Evolutionary conservation across 2,797 vertebrate genomes (phyloP).

Genomic region (Hipposideros larvatus): DNA sequence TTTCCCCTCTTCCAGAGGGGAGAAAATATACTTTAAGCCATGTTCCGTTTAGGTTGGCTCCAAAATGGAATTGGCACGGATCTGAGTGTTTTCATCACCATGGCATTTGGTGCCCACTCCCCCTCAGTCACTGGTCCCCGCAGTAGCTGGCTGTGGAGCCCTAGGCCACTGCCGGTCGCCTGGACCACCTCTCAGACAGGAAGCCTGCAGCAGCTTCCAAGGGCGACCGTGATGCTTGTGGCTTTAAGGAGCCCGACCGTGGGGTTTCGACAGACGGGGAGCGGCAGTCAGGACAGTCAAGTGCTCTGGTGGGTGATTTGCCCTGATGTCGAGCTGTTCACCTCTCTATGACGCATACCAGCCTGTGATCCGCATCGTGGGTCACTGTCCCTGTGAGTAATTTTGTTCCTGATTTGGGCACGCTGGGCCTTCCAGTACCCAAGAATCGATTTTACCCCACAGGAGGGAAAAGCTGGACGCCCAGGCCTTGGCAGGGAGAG

Average conservation of each 20-base stretch:
- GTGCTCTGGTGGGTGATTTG: neutral
- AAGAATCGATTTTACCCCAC: neutral
- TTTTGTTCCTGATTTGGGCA: neutral
- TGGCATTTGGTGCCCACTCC: neutral
- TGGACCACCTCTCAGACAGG: neutral
- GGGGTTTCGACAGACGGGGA: neutral
- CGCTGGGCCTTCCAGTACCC: too few species aligned
- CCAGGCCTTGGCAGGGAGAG: neutral
- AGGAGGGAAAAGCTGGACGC: neutral
- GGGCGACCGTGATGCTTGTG: too few species aligned
- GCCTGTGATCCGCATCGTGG: neutral
- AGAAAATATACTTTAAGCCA: neutral
- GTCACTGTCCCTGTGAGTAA: neutral
- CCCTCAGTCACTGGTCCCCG: neutral
- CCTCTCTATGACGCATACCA: neutral
- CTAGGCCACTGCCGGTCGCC: too few species aligned
- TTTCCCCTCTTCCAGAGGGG: neutral
- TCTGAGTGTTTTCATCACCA: neutral
- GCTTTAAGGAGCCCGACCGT: neutral
- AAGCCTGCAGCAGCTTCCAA: neutral
- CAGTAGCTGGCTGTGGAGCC: neutral
- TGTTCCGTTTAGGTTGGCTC: neutral
- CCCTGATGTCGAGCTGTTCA: neutral
- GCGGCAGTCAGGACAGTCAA: too few species aligned
- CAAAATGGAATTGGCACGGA: neutral